Conservation (phyloP, 2,888 invertebrate genomes). For the Notodonta dromedarius region DNA sequence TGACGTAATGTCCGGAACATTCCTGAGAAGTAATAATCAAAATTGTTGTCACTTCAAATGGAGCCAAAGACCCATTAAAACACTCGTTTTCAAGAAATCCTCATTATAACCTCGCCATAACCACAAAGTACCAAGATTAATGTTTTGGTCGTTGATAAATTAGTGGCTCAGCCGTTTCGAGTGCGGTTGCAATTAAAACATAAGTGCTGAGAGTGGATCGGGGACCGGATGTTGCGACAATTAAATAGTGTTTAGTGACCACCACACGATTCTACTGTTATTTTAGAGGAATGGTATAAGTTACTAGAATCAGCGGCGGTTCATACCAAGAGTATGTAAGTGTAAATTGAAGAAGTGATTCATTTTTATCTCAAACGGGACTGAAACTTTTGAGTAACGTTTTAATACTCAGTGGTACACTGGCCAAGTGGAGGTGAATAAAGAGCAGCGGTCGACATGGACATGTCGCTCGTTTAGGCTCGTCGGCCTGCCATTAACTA, state of each 20-base stretch:
- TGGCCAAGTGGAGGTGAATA: no score
- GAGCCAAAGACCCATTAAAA: neutral
- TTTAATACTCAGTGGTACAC: no score
- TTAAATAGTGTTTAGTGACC: conserved; percentile 53
- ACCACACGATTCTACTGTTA: conserved; percentile 9
- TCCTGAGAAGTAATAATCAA: neutral
- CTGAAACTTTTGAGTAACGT: no score
- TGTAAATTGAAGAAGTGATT: no score
- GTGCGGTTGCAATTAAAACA: conserved; percentile 10
- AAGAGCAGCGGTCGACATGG: no score
- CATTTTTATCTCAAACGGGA: no score
- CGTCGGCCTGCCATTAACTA: no score
- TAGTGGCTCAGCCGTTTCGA: conserved; percentile 1
- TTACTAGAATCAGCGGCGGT: neutral
- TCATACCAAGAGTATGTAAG: no score
- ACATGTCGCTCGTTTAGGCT: no score
- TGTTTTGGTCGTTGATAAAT: conserved; percentile 5
- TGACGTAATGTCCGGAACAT: neutral
- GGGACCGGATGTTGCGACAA: conserved; percentile 34
- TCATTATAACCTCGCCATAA: neutral
- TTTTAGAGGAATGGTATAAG: neutral
- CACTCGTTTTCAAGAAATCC: neutral
- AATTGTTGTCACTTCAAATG: neutral
- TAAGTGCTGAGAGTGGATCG: neutral
- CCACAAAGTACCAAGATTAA: neutral